Conservation (phyloP, 2,113 vertebrate genomes). For the Ceyx melanurus region DNA sequence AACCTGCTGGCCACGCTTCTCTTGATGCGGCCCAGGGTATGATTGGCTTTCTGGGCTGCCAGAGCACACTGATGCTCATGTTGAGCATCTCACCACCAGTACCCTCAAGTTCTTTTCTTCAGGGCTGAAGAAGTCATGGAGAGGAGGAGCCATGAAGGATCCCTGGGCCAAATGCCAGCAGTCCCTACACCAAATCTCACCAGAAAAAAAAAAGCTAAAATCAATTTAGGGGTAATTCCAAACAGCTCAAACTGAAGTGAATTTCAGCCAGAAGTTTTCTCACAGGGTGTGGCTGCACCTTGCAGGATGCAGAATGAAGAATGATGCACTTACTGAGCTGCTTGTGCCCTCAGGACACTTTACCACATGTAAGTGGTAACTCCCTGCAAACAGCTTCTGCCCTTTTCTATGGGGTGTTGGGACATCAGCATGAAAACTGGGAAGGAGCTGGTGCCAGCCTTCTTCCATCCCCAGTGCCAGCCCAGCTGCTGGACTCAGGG, state of each 20-base stretch:
- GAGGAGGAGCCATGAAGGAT: background rate
- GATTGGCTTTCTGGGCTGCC: too few species aligned
- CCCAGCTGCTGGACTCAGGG: fast-evolving
- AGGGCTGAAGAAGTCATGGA: too few species aligned
- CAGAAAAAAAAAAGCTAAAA: background rate
- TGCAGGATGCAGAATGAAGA: background rate
- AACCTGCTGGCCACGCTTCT: too few species aligned
- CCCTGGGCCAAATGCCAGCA: background rate
- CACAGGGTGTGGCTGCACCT: background rate
- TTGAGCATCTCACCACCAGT: too few species aligned
- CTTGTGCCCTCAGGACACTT: background rate
- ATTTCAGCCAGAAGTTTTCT: background rate
- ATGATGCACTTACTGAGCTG: background rate
- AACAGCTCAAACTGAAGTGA: background rate
- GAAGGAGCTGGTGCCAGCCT: background rate
- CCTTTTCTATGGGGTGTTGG: background rate
- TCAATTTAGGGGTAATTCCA: background rate
- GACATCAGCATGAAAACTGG: background rate
- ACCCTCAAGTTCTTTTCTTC: too few species aligned
- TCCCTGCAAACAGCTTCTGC: background rate
- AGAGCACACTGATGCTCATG: too few species aligned
- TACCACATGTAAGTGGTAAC: background rate
- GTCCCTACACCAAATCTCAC: background rate
- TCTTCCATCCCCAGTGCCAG: fast-evolving
- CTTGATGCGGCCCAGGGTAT: too few species aligned